A percentile compares a stretch with the other conserved stretches of the same genome.
Conservation (phyloP, 2,113 vertebrate genomes). For the Bagarius yarrelli region DNA sequence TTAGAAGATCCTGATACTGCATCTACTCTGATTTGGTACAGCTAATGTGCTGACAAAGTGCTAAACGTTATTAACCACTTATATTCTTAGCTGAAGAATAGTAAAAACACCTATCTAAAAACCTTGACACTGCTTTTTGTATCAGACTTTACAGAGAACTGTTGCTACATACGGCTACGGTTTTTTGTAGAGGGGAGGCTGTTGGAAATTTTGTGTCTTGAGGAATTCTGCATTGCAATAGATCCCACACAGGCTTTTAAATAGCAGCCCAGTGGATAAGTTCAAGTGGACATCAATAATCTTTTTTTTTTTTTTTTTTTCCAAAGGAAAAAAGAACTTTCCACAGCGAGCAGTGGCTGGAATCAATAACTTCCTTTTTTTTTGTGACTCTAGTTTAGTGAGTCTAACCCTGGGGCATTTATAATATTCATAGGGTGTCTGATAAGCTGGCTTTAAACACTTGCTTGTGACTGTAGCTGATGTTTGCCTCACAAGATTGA, state of each 20-base stretch:
- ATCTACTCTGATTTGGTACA: neutral
- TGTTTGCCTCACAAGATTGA: slow-evolving; percentile 50
- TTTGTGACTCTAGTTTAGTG: slow-evolving; percentile 57
- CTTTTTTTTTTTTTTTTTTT: slow-evolving; percentile 45
- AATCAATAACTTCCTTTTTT: slow-evolving; percentile 70
- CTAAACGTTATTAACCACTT: neutral
- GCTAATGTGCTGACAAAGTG: neutral
- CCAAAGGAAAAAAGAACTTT: slow-evolving; percentile 59
- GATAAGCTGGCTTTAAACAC: slow-evolving; percentile 55
- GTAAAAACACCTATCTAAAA: neutral
- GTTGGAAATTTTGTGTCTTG: slow-evolving; percentile 26
- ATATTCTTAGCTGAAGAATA: neutral
- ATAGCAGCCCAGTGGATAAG: slow-evolving; percentile 56
- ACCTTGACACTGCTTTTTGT: neutral
- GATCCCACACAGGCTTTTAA: slow-evolving; percentile 50
- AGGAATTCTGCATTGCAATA: slow-evolving; percentile 19
- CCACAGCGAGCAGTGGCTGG: slow-evolving; percentile 68
- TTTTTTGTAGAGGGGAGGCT: slow-evolving; percentile 23
- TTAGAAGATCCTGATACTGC: no score
- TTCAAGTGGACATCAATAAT: slow-evolving; percentile 56
- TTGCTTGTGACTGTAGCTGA: slow-evolving; percentile 54
- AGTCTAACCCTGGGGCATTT: slow-evolving; percentile 53
- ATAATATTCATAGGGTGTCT: slow-evolving; percentile 65
- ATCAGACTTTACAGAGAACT: neutral
- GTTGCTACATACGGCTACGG: neutral